Conservation (phyloP, 1,140 invertebrate species). For the Artemia franciscana region DNA sequence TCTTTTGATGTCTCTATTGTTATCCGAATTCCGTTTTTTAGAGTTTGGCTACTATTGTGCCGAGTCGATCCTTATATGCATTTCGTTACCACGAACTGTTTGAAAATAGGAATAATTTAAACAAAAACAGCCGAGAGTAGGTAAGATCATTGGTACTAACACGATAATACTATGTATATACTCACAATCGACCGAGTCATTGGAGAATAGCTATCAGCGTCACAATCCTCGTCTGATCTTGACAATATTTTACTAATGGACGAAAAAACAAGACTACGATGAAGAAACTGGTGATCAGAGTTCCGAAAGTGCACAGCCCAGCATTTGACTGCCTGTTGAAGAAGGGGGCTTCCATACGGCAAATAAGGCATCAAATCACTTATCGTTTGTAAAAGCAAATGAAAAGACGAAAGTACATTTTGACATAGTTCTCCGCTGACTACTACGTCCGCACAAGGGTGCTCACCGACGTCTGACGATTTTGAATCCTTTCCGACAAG, state of each 20-base stretch:
- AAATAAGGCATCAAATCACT: slow-evolving; percentile 75
- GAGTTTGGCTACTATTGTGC: too few relatives aligned
- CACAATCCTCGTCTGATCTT: neutral
- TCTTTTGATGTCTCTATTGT: too few relatives aligned
- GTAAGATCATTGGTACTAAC: too few relatives aligned
- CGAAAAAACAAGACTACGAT: slow-evolving; percentile 28
- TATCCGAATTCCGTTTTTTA: too few relatives aligned
- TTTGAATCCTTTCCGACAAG: slow-evolving; percentile 28
- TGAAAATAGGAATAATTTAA: too few relatives aligned
- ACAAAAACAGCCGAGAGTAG: too few relatives aligned
- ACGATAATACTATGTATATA: neutral
- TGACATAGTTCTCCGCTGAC: slow-evolving; percentile 54
- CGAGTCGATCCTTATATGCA: too few relatives aligned
- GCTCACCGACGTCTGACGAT: slow-evolving; percentile 38
- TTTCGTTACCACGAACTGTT: too few relatives aligned
- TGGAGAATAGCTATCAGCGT: neutral
- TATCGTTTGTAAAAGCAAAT: slow-evolving; percentile 67
- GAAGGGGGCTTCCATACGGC: slow-evolving; percentile 57
- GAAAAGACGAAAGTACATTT: slow-evolving; percentile 56
- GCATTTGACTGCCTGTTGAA: slow-evolving; percentile 77
- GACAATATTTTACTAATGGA: neutral
- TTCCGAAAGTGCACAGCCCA: slow-evolving; percentile 72
- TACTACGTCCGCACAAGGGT: slow-evolving; percentile 52
- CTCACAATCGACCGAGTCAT: neutral
- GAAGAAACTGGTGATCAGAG: slow-evolving; percentile 76